phyloP scores from a whole-genome alignment of 2,888 invertebrate species.

The Macroteleia sp. region DNA sequence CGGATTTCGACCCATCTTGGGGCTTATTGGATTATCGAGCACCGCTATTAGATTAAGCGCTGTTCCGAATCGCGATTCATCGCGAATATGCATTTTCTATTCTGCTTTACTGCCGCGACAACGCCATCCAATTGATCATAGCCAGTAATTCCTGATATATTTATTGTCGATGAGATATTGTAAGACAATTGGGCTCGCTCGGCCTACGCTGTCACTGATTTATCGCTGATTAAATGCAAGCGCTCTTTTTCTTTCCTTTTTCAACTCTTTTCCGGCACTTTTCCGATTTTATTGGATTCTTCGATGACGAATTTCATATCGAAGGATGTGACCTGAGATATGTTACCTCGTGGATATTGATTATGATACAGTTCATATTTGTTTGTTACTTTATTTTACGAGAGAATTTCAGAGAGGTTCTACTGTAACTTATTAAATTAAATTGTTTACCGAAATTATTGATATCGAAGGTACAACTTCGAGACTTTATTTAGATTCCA shows the following conservation, averaged over 20 bases:
- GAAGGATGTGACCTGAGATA: constrained; percentile 45
- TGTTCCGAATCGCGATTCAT: constrained; percentile 74
- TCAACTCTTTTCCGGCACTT: constrained; percentile 4
- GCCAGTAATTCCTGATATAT: constrained; percentile 52
- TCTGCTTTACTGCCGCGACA: constrained; percentile 40
- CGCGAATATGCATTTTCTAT: constrained; percentile 44
- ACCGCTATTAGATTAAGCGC: constrained; percentile 82
- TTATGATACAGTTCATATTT: constrained; percentile 27
- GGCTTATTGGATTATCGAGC: constrained; percentile 83
- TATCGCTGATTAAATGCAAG: constrained; percentile 60
- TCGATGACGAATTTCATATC: constrained; percentile 28
- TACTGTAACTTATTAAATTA: constrained; percentile 34
- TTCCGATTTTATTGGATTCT: constrained; percentile 27
- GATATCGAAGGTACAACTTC: constrained; percentile 18
- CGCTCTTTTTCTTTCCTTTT: not conserved
- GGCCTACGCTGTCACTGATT: constrained; percentile 24
- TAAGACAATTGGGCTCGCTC: constrained; percentile 55
- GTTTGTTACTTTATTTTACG: constrained; percentile 24
- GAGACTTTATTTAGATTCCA: too few species aligned
- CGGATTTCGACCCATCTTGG: constrained; percentile 69
- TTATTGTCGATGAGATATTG: constrained; percentile 46
- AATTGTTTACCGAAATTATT: constrained; percentile 29
- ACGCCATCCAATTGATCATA: constrained; percentile 61
- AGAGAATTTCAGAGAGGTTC: constrained; percentile 19
- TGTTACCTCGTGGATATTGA: constrained; percentile 32